Percentiles rank a stretch among this genome's conserved stretches.
Conservation (phyloP, 2,113 vertebrate species). For the Candoia aspera region DNA sequence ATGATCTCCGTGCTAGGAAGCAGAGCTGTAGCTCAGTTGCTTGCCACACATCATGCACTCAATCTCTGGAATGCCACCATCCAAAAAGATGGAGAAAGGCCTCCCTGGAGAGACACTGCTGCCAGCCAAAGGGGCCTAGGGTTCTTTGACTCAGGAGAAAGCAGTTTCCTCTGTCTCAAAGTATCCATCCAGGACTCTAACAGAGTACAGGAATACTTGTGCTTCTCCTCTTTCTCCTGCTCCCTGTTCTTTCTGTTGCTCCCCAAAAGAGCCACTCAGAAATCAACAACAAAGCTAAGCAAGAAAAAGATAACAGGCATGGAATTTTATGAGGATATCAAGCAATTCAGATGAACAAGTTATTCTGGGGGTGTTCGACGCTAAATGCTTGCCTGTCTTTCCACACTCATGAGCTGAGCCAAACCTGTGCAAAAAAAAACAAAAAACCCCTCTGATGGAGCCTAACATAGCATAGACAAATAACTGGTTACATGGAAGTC, state of each 20-base stretch:
- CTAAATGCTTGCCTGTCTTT: neutral
- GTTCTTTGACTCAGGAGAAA: neutral
- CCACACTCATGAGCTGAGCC: neutral
- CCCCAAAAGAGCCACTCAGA: neutral
- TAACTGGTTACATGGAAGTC: neutral
- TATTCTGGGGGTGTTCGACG: neutral
- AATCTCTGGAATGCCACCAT: neutral
- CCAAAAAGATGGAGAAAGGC: neutral
- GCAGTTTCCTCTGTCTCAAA: neutral
- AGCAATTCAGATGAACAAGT: neutral
- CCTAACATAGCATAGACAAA: neutral
- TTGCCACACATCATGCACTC: neutral
- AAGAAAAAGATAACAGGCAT: neutral
- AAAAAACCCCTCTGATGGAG: neutral
- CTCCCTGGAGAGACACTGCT: neutral
- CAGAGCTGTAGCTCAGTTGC: neutral
- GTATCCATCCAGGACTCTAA: neutral
- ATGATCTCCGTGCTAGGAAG: neutral
- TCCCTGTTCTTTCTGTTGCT: neutral
- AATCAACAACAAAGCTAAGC: neutral
- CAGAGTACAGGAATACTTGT: too few relatives aligned
- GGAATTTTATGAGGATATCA: neutral
- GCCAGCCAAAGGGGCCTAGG: neutral
- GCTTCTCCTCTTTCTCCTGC: too few relatives aligned
- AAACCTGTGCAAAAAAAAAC: neutral